Conservation (phyloP, 2,113 vertebrate species). For the Macroglossus sobrinus region DNA sequence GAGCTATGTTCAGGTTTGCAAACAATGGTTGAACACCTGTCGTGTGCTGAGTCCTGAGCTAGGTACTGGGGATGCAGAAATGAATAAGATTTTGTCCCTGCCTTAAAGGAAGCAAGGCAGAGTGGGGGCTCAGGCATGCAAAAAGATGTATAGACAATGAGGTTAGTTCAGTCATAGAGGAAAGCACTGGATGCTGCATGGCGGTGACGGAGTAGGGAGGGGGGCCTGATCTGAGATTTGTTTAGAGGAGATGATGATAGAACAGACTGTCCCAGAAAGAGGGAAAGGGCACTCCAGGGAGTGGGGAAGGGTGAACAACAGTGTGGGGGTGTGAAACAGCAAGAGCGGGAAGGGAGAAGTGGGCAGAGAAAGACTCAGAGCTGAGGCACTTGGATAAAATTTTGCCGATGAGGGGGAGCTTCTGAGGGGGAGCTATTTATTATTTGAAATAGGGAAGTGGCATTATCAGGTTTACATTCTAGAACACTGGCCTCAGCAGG, state of each 20-base stretch:
- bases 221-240: not conserved
- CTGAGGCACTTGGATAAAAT: not conserved
- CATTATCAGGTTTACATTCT: not conserved
- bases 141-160: not conserved
- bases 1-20: not conserved
- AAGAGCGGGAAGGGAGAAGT: not conserved
- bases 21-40: not conserved
- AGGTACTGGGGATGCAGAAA: not conserved
- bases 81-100: not conserved
- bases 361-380: not conserved
- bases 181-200: not conserved
- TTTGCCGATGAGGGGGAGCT: not conserved
- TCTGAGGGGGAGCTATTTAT: not conserved
- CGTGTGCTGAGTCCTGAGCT: accelerated
- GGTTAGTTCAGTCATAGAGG: not conserved
- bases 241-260: not conserved
- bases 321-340: not conserved
- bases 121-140: not conserved
- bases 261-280: not conserved
- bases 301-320: not conserved
- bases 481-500: not conserved
- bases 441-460: not conserved
- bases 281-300: not conserved
- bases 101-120: not conserved
- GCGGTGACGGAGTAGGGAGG: not conserved